Percentiles rank a stretch among this genome's conserved stretches.
phyloP scores from a whole-genome alignment of 2,113 vertebrate species.

The Eretmodus cyanostictus region DNA sequence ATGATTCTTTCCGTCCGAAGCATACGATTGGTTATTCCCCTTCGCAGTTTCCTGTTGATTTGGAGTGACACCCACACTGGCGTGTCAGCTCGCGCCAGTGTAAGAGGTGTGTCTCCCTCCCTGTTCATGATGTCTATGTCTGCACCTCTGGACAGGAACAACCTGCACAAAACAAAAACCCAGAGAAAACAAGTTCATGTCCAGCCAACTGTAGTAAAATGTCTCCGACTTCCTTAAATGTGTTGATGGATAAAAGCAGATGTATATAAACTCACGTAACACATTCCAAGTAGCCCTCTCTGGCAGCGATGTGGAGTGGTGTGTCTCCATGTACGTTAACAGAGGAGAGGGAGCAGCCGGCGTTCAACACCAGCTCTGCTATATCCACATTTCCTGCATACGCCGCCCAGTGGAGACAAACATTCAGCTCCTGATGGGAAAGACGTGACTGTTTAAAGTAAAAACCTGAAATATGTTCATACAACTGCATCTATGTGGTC shows the following conservation, averaged over 20 bases:
- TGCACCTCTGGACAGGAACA: slow-evolving; percentile 86
- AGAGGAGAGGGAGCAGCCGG: slow-evolving; percentile 80
- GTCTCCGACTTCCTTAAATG: background rate
- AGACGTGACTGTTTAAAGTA: background rate
- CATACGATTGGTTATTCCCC: slow-evolving; percentile 80
- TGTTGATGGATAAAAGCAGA: background rate
- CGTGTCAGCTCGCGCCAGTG: slow-evolving; percentile 77
- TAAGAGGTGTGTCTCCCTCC: slow-evolving; percentile 84
- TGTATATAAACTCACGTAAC: slow-evolving; percentile 76
- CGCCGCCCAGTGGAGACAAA: slow-evolving; percentile 89
- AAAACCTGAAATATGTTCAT: slow-evolving; percentile 6
- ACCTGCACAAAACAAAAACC: slow-evolving; percentile 49
- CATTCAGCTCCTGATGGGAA: slow-evolving; percentile 79
- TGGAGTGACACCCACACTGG: slow-evolving; percentile 88
- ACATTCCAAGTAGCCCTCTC: slow-evolving; percentile 84
- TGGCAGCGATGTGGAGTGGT: slow-evolving; percentile 83
- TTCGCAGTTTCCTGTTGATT: slow-evolving; percentile 85
- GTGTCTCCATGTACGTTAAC: slow-evolving; percentile 88
- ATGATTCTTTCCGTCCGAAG: slow-evolving; percentile 85
- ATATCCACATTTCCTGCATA: slow-evolving; percentile 86
- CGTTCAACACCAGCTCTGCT: slow-evolving; percentile 83
- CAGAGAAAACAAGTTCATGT: background rate
- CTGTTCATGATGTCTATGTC: slow-evolving; percentile 84
- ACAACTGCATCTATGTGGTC: background rate
- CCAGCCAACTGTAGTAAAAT: background rate